Evolutionary conservation across 2,797 vertebrate genomes (phyloP), one percentile per base, ranked within the genome.

Genomic region (Strix occidentalis): DNA sequence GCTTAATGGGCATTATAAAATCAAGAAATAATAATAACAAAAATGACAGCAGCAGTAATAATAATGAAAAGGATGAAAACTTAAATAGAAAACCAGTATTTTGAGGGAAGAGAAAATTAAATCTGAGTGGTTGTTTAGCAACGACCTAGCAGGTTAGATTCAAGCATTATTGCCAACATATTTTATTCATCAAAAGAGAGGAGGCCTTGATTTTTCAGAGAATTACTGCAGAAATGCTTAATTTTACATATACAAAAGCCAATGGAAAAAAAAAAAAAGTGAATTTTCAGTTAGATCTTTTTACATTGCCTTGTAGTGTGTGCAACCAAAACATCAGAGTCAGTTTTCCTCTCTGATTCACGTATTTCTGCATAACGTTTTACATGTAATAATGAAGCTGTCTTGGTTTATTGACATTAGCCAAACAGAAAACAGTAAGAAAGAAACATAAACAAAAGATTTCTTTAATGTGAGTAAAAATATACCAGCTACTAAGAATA

Each of bases 391-490:
- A 85, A 58, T 54, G 48, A 83, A 41, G 14, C 25, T 81, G 66
- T 26, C 58, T 76, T 66, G 58, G 41, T 82, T 92, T 39, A 66
- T 82, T 93, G 66, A 48, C 65, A 37, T 85, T 39, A 92, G 43
- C 26, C 41, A 65, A 89, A 85, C 5, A 87, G 37, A 66, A 86
- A 93, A 41, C 16, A 87, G 21, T 50, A 74, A 83, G 50, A 91
- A 74, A 88, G 82, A 60, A 89, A 93, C 92, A 83, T 35, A 94
- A 95, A 78, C 26, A 74, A 43, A 95, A 63, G 29, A 41, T 74
- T 48, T 11, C 51, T 92, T 82, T 92, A 79, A 87, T 11, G 1
- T 63, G 39, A 79, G 16, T 76, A 70, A 90, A 93, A 89, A 54
- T 79, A 29, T 31, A 69, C 25, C 16, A 45, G 17, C 58, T 69